Evolutionary conservation across 2,113 vertebrate genomes (phyloP), one percentile per base, ranked within the genome.

Genomic region (Corythoichthys haematopterus): DNA sequence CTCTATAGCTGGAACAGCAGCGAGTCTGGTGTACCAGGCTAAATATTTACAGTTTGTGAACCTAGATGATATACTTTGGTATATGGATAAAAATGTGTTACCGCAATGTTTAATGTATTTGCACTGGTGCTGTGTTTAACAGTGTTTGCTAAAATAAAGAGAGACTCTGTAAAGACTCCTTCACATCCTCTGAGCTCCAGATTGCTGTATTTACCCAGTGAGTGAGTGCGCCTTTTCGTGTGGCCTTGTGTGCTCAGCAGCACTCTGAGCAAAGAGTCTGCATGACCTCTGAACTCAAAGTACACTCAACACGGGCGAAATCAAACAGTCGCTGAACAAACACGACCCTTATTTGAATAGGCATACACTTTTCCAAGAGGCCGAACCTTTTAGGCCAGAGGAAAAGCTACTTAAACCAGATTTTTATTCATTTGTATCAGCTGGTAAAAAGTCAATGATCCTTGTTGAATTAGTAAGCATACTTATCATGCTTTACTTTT

Each of bases 291-390:
- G 78, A 88, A 87, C 87, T 82, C 4, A 58, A 75, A 84, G 85
- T 89, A 89, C 87, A 87, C 87, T 90, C 85, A 84, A 79, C 68
- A 68, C 79, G 83, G 80, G 84, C 90, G 84, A 89, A 91, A 88
- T 84, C 85, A 90, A 90, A 89, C 84, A 88, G 71, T 82, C 65
- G 20, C 81, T 85, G 71, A 66, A 79, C 88, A 92, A 91, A 91
- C 87, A 88, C 66, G 67, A 78, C 64, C 74, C 80, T 85, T 88
- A 87, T 89, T 87, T 85, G 72, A 91, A 86, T 85, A 81, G 77
- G 81, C 79, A 84, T 81, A 76, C 73, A 82, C 74, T 71, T 84
- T 83, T 86, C 80, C 74, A 73, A 74, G 64, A 80, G 81, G 65
- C 61, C 78, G 80, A 69, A 75, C 73, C 68, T 85, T 70, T 75